Conservation (phyloP, 1,140 invertebrate species). For the Drosophila kikkawai region DNA sequence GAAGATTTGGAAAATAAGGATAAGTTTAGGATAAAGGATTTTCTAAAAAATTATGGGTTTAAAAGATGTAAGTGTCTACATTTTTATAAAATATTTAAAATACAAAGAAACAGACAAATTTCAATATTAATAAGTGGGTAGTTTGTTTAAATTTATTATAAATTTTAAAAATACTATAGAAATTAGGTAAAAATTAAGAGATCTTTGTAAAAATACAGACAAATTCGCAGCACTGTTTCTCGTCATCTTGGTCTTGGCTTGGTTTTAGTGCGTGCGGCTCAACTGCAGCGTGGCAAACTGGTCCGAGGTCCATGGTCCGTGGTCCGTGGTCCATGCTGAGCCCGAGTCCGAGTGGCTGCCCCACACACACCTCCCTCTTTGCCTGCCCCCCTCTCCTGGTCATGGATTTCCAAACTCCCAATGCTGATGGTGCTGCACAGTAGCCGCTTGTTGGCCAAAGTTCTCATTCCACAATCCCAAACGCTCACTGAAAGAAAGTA, state of each 20-base stretch:
- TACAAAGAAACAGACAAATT: neutral
- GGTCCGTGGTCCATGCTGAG: conserved; percentile 39
- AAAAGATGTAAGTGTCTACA: too few species aligned
- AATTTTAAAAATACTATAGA: neutral
- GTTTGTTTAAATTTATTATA: neutral
- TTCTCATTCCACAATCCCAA: conserved; percentile 53
- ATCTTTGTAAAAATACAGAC: neutral
- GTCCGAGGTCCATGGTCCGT: conserved; percentile 42
- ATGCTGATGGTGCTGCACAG: conserved; percentile 35
- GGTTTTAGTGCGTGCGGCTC: conserved; percentile 73
- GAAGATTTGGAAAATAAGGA: neutral
- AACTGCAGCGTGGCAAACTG: conserved; percentile 77
- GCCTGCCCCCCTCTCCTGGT: neutral
- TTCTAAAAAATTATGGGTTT: neutral
- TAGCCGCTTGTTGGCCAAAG: conserved; percentile 59
- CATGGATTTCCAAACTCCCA: neutral
- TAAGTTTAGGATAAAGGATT: neutral
- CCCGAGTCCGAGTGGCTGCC: conserved; percentile 5
- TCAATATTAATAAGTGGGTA: too few species aligned
- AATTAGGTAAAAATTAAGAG: rapidly evolving
- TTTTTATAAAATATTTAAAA: too few species aligned
- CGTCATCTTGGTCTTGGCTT: conserved; percentile 44
- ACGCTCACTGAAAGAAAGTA: conserved; percentile 8
- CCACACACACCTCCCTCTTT: neutral
- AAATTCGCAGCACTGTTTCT: conserved; percentile 1